These are phyloP conservation scores for Epinotia brunnichana DNA, from an alignment of 2,888 invertebrate genomes.

Conservation along the genomic window DNA sequence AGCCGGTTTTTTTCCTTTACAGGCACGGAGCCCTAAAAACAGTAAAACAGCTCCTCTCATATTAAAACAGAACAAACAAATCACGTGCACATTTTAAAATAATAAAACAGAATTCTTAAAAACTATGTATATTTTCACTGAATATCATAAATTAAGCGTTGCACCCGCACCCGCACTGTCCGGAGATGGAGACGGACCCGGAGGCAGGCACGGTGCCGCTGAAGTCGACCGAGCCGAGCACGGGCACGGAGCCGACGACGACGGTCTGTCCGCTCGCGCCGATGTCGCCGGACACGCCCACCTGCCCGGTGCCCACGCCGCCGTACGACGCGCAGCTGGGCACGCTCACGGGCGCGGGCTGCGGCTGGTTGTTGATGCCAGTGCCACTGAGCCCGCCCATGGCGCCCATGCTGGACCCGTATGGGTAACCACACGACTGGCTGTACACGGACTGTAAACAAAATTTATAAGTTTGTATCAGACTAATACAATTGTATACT, in stretches of 20 bases:
- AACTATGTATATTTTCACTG: conserved; percentile 4
- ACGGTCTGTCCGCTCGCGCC: conserved; percentile 21
- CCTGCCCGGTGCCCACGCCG: conserved; percentile 31
- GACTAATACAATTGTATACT: neutral
- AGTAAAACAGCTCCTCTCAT: too few relatives aligned
- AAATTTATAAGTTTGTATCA: neutral
- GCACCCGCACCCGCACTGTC: conserved; percentile 43
- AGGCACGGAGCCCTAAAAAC: too few relatives aligned
- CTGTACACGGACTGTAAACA: conserved; percentile 21
- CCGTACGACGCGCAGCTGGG: conserved; percentile 26
- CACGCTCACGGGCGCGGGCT: neutral
- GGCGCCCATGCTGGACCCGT: neutral
- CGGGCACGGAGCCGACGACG: conserved; percentile 36
- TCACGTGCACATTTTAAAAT: too few relatives aligned
- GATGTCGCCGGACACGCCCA: conserved; percentile 19
- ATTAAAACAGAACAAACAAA: too few relatives aligned
- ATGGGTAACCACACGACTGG: conserved; percentile 8
- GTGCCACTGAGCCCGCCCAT: too few relatives aligned
- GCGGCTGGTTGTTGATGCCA: conserved; percentile 2
- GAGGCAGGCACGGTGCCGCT: conserved; percentile 10
- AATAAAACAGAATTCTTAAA: too few relatives aligned
- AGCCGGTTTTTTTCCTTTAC: too few relatives aligned
- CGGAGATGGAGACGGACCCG: conserved; percentile 40
- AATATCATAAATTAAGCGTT: neutral
- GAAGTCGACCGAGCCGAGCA: conserved; percentile 35